phyloP scores from a whole-genome alignment of 2,113 vertebrate genomes.

The Cepphus grylle region DNA sequence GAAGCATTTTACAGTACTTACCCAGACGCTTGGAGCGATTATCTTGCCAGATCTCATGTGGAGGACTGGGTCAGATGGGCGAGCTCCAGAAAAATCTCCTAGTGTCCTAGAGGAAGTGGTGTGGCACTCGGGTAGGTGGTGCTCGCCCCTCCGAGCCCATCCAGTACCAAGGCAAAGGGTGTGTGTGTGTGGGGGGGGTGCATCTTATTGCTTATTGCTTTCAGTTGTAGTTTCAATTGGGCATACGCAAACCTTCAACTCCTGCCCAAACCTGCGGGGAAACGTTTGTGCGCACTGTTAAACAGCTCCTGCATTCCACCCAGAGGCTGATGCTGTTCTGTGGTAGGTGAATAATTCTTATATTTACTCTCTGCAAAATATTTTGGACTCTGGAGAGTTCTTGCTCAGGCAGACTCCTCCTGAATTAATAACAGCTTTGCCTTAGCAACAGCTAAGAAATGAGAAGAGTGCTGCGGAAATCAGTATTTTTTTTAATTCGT shows the following conservation, averaged over 20 bases:
- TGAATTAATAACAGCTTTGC: constrained; percentile 62
- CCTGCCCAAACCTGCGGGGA: constrained; percentile 6
- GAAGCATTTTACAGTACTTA: constrained; percentile 65
- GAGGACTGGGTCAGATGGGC: constrained; percentile 42
- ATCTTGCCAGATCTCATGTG: constrained; percentile 54
- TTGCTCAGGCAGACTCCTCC: constrained; percentile 26
- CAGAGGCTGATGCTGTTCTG: constrained; percentile 53
- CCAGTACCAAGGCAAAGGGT: not conserved
- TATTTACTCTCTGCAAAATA: constrained; percentile 48
- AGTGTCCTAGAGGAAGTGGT: not conserved
- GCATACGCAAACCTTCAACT: not conserved
- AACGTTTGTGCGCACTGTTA: not conserved
- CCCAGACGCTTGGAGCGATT: constrained; percentile 37
- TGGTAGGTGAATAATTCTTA: constrained; percentile 56
- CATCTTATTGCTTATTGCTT: not conserved
- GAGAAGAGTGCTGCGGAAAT: not conserved
- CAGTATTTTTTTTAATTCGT: not conserved
- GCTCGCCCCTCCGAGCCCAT: not conserved
- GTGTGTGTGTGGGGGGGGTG: too few species aligned
- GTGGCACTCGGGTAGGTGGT: not conserved
- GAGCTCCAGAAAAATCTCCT: constrained; percentile 24
- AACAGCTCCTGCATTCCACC: constrained; percentile 55
- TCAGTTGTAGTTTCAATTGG: not conserved
- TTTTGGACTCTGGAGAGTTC: constrained; percentile 3
- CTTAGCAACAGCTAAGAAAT: not conserved